A percentile compares a stretch with the other conserved stretches of the same genome.
phyloP scores from a whole-genome alignment of 2,888 invertebrate species.

The Coelopa pilipes region DNA sequence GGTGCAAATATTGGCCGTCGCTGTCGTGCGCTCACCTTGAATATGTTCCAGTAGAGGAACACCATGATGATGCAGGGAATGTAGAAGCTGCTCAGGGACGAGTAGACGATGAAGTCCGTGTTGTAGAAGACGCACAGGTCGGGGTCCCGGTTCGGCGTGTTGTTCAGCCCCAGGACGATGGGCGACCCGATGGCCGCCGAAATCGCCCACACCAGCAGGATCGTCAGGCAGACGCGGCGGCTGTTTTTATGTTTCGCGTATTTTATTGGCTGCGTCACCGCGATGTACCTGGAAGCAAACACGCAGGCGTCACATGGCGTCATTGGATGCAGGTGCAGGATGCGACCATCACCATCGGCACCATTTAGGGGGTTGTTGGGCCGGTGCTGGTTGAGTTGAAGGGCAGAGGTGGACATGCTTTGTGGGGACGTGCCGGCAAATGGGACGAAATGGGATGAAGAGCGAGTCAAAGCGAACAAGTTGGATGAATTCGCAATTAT shows the following conservation, averaged over 20 bases:
- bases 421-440: too few species aligned
- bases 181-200: slow-evolving; percentile 96
- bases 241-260: slow-evolving; percentile 99
- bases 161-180: slow-evolving; percentile 95
- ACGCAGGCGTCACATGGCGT: too few species aligned
- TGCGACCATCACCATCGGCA: too few species aligned
- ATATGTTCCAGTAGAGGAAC: slow-evolving; percentile 96
- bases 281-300: slow-evolving; percentile 86
- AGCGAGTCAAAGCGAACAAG: background rate
- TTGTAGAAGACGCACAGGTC: slow-evolving; percentile 96
- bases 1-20: slow-evolving; percentile 1
- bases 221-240: slow-evolving; percentile 92
- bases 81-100: slow-evolving; percentile 97
- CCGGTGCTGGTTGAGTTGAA: too few species aligned
- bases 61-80: slow-evolving; percentile 99
- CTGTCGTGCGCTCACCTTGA: slow-evolving; percentile 77
- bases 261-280: slow-evolving; percentile 98
- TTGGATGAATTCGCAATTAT: background rate
- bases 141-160: slow-evolving; percentile 84
- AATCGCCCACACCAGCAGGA: slow-evolving; percentile 95
- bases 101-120: slow-evolving; percentile 97
- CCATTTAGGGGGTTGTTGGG: too few species aligned
- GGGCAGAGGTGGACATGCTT: too few species aligned
- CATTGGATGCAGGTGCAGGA: too few species aligned
- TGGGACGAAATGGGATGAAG: too few species aligned